phyloP scores from a whole-genome alignment of 1,140 invertebrate genomes.

The Pomacea maculata region DNA sequence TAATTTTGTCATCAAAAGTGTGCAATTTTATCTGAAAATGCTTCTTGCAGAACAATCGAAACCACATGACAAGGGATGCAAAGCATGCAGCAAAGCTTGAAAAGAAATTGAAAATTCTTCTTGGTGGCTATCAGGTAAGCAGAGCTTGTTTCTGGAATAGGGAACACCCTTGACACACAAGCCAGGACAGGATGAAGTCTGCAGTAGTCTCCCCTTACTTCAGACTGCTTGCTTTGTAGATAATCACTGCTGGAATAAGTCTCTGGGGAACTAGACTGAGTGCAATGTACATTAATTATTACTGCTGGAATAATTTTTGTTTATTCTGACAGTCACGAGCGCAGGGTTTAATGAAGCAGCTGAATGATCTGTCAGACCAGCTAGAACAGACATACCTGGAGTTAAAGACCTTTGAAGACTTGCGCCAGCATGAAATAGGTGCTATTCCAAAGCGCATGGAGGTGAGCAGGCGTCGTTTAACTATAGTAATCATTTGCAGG shows the following conservation, averaged over 20 bases:
- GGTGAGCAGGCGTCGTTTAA: constrained; percentile 62
- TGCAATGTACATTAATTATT: too few species aligned
- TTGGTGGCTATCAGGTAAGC: constrained; percentile 86
- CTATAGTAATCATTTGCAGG: too few species aligned
- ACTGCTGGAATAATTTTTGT: too few species aligned
- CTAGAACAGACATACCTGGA: constrained; percentile 90
- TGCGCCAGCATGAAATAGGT: constrained; percentile 87
- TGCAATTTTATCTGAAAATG: neutral
- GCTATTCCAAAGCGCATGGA: constrained; percentile 91
- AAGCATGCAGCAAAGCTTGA: constrained; percentile 97
- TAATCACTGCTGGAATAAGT: too few species aligned
- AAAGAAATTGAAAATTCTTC: constrained; percentile 94
- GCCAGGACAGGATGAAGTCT: too few species aligned
- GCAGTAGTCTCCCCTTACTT: too few species aligned
- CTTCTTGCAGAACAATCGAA: constrained; percentile 77
- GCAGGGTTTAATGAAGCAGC: constrained; percentile 89
- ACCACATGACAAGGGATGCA: constrained; percentile 93
- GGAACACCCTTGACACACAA: too few species aligned
- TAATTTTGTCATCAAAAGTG: too few species aligned
- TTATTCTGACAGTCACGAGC: constrained; percentile 73
- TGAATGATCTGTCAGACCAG: constrained; percentile 87
- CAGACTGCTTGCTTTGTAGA: too few species aligned
- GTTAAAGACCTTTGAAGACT: constrained; percentile 89
- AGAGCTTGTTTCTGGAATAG: too few species aligned
- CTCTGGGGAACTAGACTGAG: too few species aligned